Percentiles rank a stretch among this genome's conserved stretches.
phyloP scores from a whole-genome alignment of 1,140 invertebrate species.

The Anastrepha obliqua region DNA sequence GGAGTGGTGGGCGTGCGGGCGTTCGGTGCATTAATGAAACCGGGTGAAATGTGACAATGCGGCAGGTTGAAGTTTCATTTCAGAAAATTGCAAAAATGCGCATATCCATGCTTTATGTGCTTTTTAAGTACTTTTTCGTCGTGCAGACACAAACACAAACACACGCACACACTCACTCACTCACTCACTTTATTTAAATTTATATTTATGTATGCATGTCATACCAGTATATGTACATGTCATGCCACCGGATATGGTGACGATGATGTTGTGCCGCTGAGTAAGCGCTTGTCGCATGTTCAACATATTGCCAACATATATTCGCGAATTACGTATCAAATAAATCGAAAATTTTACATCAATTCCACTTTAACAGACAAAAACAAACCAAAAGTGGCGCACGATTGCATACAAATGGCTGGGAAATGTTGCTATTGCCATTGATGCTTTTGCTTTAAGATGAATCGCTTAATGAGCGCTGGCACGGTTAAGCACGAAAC shows the following conservation, averaged over 20 bases:
- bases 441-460: not conserved
- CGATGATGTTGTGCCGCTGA: not conserved
- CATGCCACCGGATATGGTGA: conserved; percentile 17
- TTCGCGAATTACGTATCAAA: not conserved
- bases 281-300: not conserved
- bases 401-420: not conserved
- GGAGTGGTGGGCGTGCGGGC: not conserved
- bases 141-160: not conserved
- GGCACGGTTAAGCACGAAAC: not conserved
- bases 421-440: not conserved
- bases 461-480: not conserved
- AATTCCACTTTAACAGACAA: not conserved
- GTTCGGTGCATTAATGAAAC: conserved; percentile 39
- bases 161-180: not conserved
- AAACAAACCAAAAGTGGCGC: not conserved
- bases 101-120: conserved; percentile 12
- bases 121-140: conserved; percentile 41
- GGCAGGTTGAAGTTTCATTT: conserved; percentile 48
- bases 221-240: not conserved
- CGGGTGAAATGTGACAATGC: conserved; percentile 44
- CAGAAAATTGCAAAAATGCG: conserved; percentile 29
- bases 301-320: conserved; percentile 29
- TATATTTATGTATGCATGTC: not conserved
- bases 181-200: not conserved
- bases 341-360: conserved; percentile 47